Percentiles rank a stretch among this genome's conserved stretches.
Conservation (phyloP, 2,113 vertebrate genomes). For the Boulengerochromis microlepis region DNA sequence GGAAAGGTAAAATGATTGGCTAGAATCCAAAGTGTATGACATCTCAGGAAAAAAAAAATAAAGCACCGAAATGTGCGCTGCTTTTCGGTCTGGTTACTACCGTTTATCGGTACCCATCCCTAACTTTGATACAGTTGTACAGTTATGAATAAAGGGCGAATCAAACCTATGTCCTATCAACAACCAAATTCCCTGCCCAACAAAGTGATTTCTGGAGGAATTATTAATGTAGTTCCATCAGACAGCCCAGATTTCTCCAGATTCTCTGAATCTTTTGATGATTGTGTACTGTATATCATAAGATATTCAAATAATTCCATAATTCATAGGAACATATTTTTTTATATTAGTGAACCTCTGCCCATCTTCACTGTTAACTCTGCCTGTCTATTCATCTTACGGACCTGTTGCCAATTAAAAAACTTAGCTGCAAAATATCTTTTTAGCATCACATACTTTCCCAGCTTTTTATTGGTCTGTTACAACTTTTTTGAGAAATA, state of each 20-base stretch:
- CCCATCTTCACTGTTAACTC: neutral
- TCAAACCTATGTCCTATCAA: neutral
- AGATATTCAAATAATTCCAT: neutral
- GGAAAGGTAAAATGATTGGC: neutral
- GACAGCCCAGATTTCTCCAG: neutral
- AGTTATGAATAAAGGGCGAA: fast-evolving
- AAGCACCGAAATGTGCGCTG: neutral
- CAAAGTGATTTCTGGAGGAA: neutral
- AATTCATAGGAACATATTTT: neutral
- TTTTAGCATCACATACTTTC: neutral
- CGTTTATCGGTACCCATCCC: neutral
- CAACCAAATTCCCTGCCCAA: neutral
- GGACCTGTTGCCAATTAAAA: neutral
- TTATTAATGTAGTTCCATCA: neutral
- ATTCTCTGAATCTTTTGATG: neutral
- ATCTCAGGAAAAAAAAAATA: neutral
- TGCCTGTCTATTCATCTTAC: neutral
- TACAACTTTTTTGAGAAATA: neutral
- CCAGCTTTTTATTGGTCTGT: neutral
- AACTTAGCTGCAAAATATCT: neutral
- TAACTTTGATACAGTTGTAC: neutral
- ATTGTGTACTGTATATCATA: neutral
- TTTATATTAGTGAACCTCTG: neutral
- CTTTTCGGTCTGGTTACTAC: neutral
- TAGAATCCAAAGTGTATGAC: neutral